Evolutionary conservation across 2,797 vertebrate species (phyloP).

Genomic region (Natrix natrix): DNA sequence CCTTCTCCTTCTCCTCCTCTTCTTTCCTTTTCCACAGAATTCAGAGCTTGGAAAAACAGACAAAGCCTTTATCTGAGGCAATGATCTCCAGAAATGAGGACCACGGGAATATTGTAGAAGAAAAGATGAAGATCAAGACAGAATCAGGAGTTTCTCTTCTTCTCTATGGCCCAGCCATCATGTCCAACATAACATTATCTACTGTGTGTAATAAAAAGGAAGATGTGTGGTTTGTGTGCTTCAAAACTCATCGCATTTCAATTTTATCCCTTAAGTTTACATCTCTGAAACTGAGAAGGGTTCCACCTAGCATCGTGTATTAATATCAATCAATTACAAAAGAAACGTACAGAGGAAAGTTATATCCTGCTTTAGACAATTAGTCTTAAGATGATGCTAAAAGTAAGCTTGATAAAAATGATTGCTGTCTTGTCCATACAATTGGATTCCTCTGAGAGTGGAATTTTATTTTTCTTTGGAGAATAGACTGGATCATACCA

Average conservation of each 20-base stretch:
- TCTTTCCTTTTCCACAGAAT: too few relatives aligned
- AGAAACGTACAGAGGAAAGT: background rate
- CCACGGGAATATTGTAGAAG: too few relatives aligned
- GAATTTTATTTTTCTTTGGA: background rate
- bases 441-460: background rate
- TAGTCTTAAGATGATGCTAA: conserved; percentile 8
- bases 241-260: background rate
- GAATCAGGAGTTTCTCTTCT: background rate
- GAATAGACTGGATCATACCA: background rate
- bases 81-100: background rate
- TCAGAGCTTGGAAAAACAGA: background rate
- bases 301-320: conserved; percentile 7
- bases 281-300: background rate
- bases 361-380: conserved; percentile 5
- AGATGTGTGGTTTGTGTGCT: background rate
- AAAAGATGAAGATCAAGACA: background rate
- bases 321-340: conserved; percentile 13
- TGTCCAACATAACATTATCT: background rate
- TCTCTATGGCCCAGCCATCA: background rate
- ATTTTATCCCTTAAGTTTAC: background rate
- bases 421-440: conserved; percentile 11
- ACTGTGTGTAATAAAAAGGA: background rate
- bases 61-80: background rate
- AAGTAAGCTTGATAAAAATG: conserved; percentile 5
- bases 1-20: background rate